Evolutionary conservation across 2,797 vertebrate genomes (phyloP), one percentile per base, ranked within the genome.

Genomic region (Brachyalestes nurse): DNA sequence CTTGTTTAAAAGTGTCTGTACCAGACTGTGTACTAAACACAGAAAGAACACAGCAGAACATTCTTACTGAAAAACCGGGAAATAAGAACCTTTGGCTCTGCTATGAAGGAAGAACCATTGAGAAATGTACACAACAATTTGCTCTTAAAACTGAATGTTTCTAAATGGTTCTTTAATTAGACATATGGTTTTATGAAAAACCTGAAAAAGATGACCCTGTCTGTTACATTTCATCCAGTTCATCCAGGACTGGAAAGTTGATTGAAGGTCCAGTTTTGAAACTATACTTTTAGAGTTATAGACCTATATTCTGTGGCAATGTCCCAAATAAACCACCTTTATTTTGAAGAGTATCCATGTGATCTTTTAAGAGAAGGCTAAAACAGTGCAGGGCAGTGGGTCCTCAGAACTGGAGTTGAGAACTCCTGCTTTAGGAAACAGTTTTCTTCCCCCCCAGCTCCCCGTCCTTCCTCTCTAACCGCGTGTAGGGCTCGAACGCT

Each of bases 401-500:
- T 67, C 40, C 12, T 21, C 65, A n/a, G 65, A 1, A 2, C 19
- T 45, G 34, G 65, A 45, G 65, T 67, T 67, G 65, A 67, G 65
- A 74, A 55, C 7, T 45, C 66, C 0, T 5, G 0, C 72, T 86
- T 93, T 95, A 98, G 74, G 96, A 95, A 85, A 94, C 92, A 0
- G 95, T 94, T 89, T 96, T 96, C 91, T 95, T 96, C 84, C 91
- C 93, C 1, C 91, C 86, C 70, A 93, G 83, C 79, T 94, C 91
- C 19, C 49, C 85, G 76, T 93, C 96, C 84, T 96, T 96, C 90
- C 92, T 92, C 78, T 96, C 96, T 89, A 96, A 93, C 79, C 95
- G 91, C 74, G 92, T 93, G 92, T 97, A 98, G 73, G 97, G 97
- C 92, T 97, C 97, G 2, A 99, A 99, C 0, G 97, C 97, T 0